These are phyloP conservation scores for Hesperia comma DNA, from an alignment of 2,888 invertebrate species.

Conservation along the genomic window DNA sequence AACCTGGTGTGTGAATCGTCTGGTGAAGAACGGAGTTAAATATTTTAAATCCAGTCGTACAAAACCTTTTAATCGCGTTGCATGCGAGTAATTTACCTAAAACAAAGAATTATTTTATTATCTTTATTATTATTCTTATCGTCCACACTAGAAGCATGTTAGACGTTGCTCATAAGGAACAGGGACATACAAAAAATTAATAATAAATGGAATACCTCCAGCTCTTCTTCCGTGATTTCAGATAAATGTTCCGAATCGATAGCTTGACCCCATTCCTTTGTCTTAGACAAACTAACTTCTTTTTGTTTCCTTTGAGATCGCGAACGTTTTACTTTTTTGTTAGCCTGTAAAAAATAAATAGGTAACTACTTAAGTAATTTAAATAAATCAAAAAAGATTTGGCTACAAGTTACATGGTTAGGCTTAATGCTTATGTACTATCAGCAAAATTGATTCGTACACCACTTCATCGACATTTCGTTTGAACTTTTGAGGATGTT, in stretches of 20 bases:
- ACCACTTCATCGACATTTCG: too few relatives aligned
- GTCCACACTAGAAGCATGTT: too few relatives aligned
- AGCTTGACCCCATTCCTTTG: constrained; percentile 98
- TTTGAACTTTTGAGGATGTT: too few relatives aligned
- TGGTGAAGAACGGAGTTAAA: constrained; percentile 97
- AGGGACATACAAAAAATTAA: too few relatives aligned
- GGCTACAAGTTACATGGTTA: too few relatives aligned
- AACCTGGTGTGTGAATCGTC: constrained; percentile 97
- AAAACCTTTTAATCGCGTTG: constrained; percentile 91
- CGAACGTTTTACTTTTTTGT: constrained; percentile 79
- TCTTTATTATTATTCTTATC: too few relatives aligned
- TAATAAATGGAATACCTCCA: constrained; percentile 86
- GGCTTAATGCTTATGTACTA: too few relatives aligned
- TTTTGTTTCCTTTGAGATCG: constrained; percentile 86
- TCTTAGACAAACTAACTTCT: constrained; percentile 97
- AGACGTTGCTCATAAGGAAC: too few relatives aligned
- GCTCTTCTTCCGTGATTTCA: constrained; percentile 95
- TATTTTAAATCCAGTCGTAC: constrained; percentile 96
- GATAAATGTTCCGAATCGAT: constrained; percentile 97
- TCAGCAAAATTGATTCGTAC: too few relatives aligned
- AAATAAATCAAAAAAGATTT: too few relatives aligned
- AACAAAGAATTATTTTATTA: neutral
- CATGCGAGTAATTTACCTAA: constrained; percentile 89
- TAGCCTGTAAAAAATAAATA: constrained; percentile 64
- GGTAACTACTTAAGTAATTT: neutral